phyloP scores from a whole-genome alignment of 2,888 invertebrate species.

The Hartigia nigra region DNA sequence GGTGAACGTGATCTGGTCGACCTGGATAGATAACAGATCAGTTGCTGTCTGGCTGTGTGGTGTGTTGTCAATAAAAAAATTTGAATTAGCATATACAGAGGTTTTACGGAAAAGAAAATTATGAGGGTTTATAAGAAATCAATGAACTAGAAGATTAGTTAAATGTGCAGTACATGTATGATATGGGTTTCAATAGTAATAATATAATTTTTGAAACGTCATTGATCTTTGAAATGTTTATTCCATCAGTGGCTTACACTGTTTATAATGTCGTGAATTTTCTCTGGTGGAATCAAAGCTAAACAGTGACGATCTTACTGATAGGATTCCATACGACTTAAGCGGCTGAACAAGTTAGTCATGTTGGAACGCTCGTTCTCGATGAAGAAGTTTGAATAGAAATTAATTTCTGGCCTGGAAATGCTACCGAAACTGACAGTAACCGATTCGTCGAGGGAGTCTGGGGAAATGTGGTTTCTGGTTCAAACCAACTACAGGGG shows the following conservation, averaged over 20 bases:
- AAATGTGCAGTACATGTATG: background rate
- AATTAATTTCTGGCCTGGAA: slow-evolving; percentile 38
- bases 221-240: background rate
- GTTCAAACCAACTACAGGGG: slow-evolving; percentile 24
- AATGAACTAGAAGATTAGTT: background rate
- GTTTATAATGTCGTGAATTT: background rate
- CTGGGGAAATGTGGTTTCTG: slow-evolving; percentile 37
- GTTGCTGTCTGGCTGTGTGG: background rate
- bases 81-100: background rate
- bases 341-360: background rate
- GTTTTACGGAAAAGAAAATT: background rate
- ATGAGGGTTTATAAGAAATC: background rate
- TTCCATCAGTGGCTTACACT: background rate
- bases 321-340: background rate
- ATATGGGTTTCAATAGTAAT: background rate
- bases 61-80: background rate
- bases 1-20: slow-evolving; percentile 30
- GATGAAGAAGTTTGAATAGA: slow-evolving; percentile 30
- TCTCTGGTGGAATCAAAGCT: background rate
- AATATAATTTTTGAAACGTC: background rate
- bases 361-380: background rate
- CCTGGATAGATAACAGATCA: background rate
- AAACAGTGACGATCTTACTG: background rate
- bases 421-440: slow-evolving; percentile 30
- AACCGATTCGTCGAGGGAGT: slow-evolving; percentile 40